These are phyloP conservation scores for Gopherus flavomarginatus DNA, from an alignment of 2,113 vertebrate species.

Conservation along the genomic window DNA sequence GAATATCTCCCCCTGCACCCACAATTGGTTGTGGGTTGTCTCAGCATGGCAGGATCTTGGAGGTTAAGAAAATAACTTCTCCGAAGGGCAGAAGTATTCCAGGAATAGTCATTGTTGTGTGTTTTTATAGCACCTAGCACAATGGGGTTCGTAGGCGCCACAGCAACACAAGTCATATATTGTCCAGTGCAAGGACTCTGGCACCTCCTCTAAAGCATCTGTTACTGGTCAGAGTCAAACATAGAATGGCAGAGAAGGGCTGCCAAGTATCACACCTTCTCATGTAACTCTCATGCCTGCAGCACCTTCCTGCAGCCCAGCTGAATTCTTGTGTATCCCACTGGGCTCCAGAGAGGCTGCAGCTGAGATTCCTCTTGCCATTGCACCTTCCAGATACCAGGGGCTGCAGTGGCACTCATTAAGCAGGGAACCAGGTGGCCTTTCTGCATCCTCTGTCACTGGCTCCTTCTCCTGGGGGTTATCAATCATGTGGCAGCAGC, in stretches of 20 bases:
- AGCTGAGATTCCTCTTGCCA: not conserved
- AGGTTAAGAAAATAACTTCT: not conserved
- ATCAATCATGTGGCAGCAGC: not conserved
- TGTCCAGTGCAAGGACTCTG: not conserved
- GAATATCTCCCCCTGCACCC: not conserved
- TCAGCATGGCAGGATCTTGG: not conserved
- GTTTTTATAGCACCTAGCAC: not conserved
- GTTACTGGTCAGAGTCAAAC: not conserved
- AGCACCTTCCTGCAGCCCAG: accelerated
- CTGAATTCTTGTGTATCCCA: not conserved
- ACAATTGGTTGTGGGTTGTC: not conserved
- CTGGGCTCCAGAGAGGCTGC: not conserved
- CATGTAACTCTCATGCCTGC: not conserved
- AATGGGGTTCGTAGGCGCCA: not conserved
- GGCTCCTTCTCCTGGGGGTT: not conserved
- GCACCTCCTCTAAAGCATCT: not conserved
- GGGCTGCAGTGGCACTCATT: not conserved
- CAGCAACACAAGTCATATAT: not conserved
- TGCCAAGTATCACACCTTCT: not conserved
- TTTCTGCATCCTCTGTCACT: not conserved
- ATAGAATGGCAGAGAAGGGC: not conserved
- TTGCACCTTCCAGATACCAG: not conserved
- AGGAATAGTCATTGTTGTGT: not conserved
- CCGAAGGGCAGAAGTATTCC: not conserved
- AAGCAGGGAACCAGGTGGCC: not conserved